Evolutionary conservation across 2,888 invertebrate genomes (phyloP), one percentile per base, ranked within the genome.

Genomic region (Fragum fragum): DNA sequence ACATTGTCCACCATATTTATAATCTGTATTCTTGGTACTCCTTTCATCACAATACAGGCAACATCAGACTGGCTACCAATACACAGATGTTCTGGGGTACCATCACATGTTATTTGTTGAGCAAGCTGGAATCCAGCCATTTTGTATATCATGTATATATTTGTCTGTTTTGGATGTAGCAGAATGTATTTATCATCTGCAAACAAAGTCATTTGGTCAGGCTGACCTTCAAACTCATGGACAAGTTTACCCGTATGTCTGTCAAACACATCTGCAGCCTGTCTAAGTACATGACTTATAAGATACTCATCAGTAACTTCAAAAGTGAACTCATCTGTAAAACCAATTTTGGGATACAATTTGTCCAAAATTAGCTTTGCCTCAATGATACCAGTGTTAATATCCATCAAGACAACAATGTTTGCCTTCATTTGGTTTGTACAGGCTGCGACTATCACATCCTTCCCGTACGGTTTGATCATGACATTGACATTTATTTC

Each of bases 341-440:
- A 89, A 3, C 85, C 87, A 28, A 91, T 80, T 36, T 76, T 86
- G 0, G 80, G 73, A 66, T 90, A 90, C 11, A 73, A 73, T 55
- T 89, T 90, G 26, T 89, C 86, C 32, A 91, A 73, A 5, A 72
- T 69, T 21, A 89, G 42, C 23, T 73, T 73, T 23, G 79, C 75
- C 9, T 82, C 81, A 18, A 91, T 63, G 16, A 86, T 85, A 14
- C 87, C 87, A 9, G 83, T 80, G 1, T 53, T 69, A 28, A 87
- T 82, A 57, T 90, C 88, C 14, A 90, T 75, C 3, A 90, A 61
- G 6, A 89, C 77, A 1, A 90, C 83, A 14, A 87, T 87, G 61
- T 91, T 90, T 3, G 32, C 69, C 42, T 83, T 71, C 29, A 74
- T 81, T 52, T 91, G 91, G 32, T 85, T 84, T 9, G 87, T 88